Evolutionary conservation across 2,797 vertebrate genomes (phyloP).

Genomic region (Holocentrus rufus): DNA sequence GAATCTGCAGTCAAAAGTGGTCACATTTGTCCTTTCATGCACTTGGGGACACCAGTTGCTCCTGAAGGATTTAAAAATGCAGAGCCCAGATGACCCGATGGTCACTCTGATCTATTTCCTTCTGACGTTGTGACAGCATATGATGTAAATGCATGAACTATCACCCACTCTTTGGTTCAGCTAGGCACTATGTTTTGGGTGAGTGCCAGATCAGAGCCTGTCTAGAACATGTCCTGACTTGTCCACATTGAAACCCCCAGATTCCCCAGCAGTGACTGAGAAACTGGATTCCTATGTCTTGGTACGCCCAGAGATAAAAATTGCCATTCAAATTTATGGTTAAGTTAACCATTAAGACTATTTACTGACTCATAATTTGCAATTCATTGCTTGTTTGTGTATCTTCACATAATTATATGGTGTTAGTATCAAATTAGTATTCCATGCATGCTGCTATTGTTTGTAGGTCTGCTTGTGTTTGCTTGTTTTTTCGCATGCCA

Average conservation of each 20-base stretch:
- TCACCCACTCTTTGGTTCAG: conserved; percentile 59
- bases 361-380: conserved; percentile 13
- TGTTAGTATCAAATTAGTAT: conserved; percentile 15
- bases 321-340: conserved; percentile 4
- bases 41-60: conserved; percentile 62
- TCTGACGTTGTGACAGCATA: conserved; percentile 53
- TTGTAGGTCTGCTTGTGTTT: conserved; percentile 7
- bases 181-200: conserved; percentile 44
- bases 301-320: conserved; percentile 46
- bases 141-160: conserved; percentile 60
- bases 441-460: neutral
- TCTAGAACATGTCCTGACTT: conserved; percentile 71
- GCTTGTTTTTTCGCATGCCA: conserved; percentile 22
- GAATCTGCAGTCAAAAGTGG: conserved; percentile 68
- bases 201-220: conserved; percentile 55
- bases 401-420: conserved; percentile 7
- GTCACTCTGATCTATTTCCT: conserved; percentile 48
- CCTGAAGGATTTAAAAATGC: conserved; percentile 69
- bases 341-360: conserved; percentile 30
- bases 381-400: conserved; percentile 4
- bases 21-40: conserved; percentile 65
- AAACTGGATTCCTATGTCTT: conserved; percentile 43
- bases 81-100: conserved; percentile 38
- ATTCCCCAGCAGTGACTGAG: conserved; percentile 31
- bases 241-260: conserved; percentile 43